These are phyloP conservation scores for Medauroidea extradentata DNA, from an alignment of 1,140 invertebrate genomes.

Conservation along the genomic window DNA sequence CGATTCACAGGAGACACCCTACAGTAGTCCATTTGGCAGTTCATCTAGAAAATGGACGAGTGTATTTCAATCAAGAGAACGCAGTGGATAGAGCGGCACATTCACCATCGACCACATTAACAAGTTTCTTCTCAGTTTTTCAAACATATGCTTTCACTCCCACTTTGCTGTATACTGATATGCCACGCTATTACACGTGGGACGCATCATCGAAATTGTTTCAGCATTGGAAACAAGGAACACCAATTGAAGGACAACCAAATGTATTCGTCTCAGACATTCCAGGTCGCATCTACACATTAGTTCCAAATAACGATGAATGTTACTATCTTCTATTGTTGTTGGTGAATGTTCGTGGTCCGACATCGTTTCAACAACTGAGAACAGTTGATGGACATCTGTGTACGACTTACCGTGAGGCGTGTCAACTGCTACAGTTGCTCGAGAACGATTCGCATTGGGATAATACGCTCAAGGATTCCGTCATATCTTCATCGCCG, in stretches of 20 bases:
- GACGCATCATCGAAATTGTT: slow-evolving; percentile 26
- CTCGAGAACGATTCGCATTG: slow-evolving; percentile 34
- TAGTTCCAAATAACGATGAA: too few species aligned
- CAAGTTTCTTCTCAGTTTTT: slow-evolving; percentile 30
- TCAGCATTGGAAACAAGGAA: slow-evolving; percentile 29
- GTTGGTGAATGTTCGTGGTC: slow-evolving; percentile 27
- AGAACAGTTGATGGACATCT: too few species aligned
- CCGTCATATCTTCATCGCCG: slow-evolving; percentile 29
- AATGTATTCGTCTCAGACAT: slow-evolving; percentile 20
- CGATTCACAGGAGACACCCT: not conserved
- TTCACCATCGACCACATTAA: too few species aligned
- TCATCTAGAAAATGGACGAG: slow-evolving; percentile 27
- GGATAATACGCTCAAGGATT: slow-evolving; percentile 35
- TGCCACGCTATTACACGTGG: slow-evolving; percentile 41
- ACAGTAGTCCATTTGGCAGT: slow-evolving; percentile 14
- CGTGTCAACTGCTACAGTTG: slow-evolving; percentile 4
- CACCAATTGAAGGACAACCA: slow-evolving; percentile 25
- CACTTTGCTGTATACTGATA: slow-evolving; percentile 38
- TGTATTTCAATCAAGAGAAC: not conserved
- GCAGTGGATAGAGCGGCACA: too few species aligned
- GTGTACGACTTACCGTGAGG: too few species aligned
- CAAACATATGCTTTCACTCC: slow-evolving; percentile 33
- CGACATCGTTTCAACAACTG: slow-evolving; percentile 15
- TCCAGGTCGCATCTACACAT: slow-evolving; percentile 19
- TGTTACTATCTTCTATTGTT: slow-evolving; percentile 7